Percentiles rank a stretch among this genome's conserved stretches.
These are phyloP conservation scores for Meloidogyne chitwoodi DNA, from an alignment of 1,140 invertebrate species.

Conservation along the genomic window DNA sequence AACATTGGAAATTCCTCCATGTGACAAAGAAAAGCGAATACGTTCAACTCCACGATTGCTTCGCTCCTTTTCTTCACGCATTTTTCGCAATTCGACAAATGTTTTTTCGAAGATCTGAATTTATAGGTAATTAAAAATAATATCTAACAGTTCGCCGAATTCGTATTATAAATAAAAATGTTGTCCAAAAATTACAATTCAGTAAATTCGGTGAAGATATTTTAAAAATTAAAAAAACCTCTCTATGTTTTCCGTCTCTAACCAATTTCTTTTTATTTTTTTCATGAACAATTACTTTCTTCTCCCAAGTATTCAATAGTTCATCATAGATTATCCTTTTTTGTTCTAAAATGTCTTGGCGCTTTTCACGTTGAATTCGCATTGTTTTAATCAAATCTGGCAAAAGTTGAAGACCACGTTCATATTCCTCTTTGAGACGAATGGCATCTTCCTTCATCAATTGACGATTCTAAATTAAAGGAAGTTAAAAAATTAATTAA, in stretches of 20 bases:
- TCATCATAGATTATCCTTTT: conserved; percentile 20
- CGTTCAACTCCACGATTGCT: conserved; percentile 30
- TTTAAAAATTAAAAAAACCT: conserved; percentile 1
- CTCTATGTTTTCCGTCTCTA: conserved; percentile 25
- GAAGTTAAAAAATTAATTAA: neutral
- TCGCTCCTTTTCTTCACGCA: conserved; percentile 35
- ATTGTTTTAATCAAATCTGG: conserved; percentile 26
- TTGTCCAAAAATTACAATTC: no score
- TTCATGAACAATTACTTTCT: conserved; percentile 24
- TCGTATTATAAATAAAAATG: no score
- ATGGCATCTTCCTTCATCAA: neutral
- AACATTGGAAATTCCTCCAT: conserved; percentile 6
- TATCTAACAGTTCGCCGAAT: no score
- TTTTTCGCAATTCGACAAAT: conserved; percentile 26
- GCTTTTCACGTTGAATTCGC: conserved; percentile 20
- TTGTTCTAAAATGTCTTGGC: conserved; percentile 7
- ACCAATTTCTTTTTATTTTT: conserved; percentile 36
- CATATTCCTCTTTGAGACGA: conserved; percentile 7
- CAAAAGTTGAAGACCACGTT: conserved; percentile 9
- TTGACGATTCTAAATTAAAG: neutral
- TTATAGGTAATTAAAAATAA: neutral
- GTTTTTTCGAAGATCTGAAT: conserved; percentile 37
- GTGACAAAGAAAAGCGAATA: conserved; percentile 19
- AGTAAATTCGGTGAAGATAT: no score
- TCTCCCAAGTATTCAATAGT: conserved; percentile 26